Percentiles rank a stretch among this genome's conserved stretches.
phyloP scores from a whole-genome alignment of 2,797 vertebrate genomes.

The Cottoperca gobio region DNA sequence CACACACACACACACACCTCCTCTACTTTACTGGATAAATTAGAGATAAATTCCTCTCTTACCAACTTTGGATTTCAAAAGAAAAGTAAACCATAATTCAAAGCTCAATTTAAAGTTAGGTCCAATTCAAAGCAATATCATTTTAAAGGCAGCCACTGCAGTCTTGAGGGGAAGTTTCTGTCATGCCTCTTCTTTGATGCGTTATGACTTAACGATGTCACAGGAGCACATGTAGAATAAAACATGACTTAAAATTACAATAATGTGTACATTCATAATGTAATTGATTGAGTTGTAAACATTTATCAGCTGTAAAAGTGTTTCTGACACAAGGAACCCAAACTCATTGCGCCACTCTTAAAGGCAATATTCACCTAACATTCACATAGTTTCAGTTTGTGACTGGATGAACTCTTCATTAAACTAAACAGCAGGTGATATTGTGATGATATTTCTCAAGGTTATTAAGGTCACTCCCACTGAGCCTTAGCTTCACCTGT shows the following conservation, averaged over 20 bases:
- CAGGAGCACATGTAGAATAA: neutral
- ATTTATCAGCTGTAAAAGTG: neutral
- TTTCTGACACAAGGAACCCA: neutral
- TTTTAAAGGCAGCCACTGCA: neutral
- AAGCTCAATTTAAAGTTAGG: neutral
- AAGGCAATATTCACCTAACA: neutral
- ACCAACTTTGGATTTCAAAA: slow-evolving; percentile 16
- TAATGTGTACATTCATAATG: neutral
- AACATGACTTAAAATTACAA: neutral
- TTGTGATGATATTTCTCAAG: neutral
- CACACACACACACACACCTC: neutral
- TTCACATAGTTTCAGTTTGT: neutral
- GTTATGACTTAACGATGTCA: neutral
- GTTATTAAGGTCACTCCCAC: neutral
- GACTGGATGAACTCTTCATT: neutral
- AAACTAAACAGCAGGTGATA: neutral
- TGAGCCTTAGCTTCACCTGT: neutral
- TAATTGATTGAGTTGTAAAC: neutral
- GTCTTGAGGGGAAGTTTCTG: slow-evolving; percentile 4
- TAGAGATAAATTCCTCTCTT: neutral
- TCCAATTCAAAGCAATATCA: slow-evolving; percentile 3
- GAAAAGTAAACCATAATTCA: slow-evolving; percentile 5
- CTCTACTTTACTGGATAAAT: neutral
- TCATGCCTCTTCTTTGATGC: neutral
- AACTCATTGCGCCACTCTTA: neutral